Percentiles rank a stretch among this genome's conserved stretches.
Conservation (phyloP, 2,797 vertebrate species). For the Simalia tracyae region DNA sequence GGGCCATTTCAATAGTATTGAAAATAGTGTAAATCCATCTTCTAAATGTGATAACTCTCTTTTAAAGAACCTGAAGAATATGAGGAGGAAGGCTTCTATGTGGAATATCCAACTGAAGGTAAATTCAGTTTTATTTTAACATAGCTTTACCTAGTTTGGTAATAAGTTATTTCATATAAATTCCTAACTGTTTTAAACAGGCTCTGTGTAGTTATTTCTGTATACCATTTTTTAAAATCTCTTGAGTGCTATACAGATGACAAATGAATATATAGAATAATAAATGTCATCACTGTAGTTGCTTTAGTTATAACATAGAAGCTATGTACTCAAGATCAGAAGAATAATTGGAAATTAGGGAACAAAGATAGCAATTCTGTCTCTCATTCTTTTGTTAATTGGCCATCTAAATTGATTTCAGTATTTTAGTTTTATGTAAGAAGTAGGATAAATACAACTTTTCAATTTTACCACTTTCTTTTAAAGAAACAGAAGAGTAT, state of each 20-base stretch:
- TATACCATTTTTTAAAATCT: background rate
- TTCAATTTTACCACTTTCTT: conserved; percentile 53
- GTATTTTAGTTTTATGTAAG: background rate
- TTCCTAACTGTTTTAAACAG: background rate
- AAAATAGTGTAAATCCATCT: conserved; percentile 31
- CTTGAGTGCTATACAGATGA: background rate
- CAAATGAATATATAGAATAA: background rate
- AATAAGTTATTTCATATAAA: background rate
- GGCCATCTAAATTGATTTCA: background rate
- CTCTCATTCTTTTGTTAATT: background rate
- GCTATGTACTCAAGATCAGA: background rate
- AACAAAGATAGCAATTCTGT: background rate
- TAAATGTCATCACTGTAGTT: background rate
- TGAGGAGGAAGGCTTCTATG: conserved; percentile 66
- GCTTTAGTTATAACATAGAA: background rate
- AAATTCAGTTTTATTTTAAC: conserved; percentile 54
- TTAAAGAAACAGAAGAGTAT: conserved; percentile 71
- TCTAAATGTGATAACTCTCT: conserved; percentile 54
- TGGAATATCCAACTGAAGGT: conserved; percentile 72
- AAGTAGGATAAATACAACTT: background rate
- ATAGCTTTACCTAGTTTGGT: background rate
- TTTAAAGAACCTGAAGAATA: conserved; percentile 66
- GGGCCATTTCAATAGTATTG: conserved; percentile 33
- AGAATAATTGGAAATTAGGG: background rate
- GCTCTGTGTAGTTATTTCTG: background rate